phyloP scores from a whole-genome alignment of 2,888 invertebrate species.

The Hyles lineata region DNA sequence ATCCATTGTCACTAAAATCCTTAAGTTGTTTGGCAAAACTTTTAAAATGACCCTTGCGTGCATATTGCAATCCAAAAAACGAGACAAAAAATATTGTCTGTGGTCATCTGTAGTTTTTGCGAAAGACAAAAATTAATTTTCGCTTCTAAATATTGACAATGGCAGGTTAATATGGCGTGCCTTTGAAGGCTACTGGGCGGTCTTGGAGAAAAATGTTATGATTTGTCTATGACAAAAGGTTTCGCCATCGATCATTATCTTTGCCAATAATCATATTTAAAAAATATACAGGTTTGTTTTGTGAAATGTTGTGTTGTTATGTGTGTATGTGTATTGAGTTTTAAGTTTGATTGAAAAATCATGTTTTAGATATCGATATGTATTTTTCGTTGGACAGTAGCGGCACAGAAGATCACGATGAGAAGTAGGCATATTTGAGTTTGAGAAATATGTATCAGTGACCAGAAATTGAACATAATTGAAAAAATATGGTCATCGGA shows the following conservation, averaged over 20 bases:
- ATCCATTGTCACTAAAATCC: slow-evolving; percentile 62
- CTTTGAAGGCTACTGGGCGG: slow-evolving; percentile 72
- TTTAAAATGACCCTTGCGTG: slow-evolving; percentile 9
- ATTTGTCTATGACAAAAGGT: slow-evolving; percentile 45
- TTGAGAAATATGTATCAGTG: too few relatives aligned
- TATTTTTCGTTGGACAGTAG: too few relatives aligned
- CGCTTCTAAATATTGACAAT: slow-evolving; percentile 71
- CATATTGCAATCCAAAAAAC: neutral
- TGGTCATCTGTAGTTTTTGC: slow-evolving; percentile 28
- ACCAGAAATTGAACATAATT: too few relatives aligned
- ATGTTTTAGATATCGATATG: neutral
- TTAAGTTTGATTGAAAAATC: neutral
- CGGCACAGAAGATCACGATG: too few relatives aligned
- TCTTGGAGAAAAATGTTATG: slow-evolving; percentile 56
- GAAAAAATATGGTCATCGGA: too few relatives aligned
- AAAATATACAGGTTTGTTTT: neutral
- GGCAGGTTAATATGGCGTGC: slow-evolving; percentile 58
- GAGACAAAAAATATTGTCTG: neutral
- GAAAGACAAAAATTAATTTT: slow-evolving; percentile 65
- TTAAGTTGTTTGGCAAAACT: slow-evolving; percentile 31
- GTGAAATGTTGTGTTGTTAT: neutral
- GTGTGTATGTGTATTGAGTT: neutral
- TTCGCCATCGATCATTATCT: slow-evolving; percentile 12
- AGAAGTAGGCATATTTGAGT: too few relatives aligned
- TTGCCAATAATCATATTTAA: neutral